These are phyloP conservation scores for Pandemis heparana DNA, from an alignment of 2,888 invertebrate species.

Conservation along the genomic window DNA sequence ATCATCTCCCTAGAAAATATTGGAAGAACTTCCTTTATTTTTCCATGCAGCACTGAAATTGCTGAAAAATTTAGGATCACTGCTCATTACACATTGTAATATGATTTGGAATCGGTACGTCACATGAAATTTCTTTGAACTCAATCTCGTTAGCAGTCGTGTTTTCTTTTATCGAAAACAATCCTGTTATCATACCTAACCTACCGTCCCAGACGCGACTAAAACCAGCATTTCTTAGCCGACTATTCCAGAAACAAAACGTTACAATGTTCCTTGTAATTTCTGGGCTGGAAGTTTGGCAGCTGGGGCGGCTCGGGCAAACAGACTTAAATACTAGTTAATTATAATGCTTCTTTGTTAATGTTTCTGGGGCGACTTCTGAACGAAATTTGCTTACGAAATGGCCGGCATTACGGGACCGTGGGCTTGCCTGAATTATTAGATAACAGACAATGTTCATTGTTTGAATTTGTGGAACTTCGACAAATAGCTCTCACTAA, in stretches of 20 bases:
- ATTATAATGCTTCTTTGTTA: conserved; percentile 37
- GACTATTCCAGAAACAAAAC: conserved; percentile 17
- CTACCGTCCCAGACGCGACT: conserved; percentile 1
- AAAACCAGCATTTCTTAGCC: conserved; percentile 11
- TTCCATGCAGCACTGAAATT: too few species aligned
- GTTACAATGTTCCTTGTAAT: conserved; percentile 23
- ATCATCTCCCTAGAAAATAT: too few species aligned
- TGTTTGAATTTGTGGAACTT: conserved; percentile 1
- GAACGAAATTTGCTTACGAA: conserved; percentile 27
- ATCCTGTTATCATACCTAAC: not conserved
- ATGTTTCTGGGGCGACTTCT: conserved; percentile 31
- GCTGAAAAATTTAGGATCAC: too few species aligned
- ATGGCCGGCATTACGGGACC: conserved; percentile 19
- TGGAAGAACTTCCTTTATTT: too few species aligned
- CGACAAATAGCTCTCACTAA: not conserved
- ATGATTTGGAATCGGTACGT: not conserved
- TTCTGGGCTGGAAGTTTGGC: conserved; percentile 26
- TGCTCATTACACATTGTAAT: too few species aligned
- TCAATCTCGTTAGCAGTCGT: not conserved
- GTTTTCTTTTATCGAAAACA: not conserved
- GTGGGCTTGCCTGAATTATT: conserved; percentile 11
- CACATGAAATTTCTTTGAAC: too few species aligned
- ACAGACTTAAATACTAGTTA: conserved; percentile 38
- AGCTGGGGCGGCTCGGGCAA: conserved; percentile 12
- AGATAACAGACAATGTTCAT: conserved; percentile 7